Evolutionary conservation across 2,888 invertebrate species (phyloP), one percentile per base, ranked within the genome.

Genomic region (Lucinisca nassula): DNA sequence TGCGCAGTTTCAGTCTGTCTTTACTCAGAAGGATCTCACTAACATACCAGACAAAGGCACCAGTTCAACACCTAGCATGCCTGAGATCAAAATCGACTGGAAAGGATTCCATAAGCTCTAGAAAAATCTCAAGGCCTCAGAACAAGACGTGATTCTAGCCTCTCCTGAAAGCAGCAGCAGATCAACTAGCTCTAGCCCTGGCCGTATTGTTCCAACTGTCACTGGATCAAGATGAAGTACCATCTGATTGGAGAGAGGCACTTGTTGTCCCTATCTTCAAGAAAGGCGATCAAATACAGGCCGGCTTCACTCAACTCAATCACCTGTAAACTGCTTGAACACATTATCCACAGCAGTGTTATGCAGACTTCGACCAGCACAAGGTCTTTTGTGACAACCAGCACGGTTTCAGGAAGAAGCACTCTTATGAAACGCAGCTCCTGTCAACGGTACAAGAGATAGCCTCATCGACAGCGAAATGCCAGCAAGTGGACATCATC

Each of bases 181-280:
- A 61, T 4, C 76, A 83, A 78, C 24, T 87, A 6, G 74, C 87
- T 27, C 83, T 77, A 10, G 58, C 80, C 67, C 67, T 87, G 24
- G 35, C 76, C 12, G 14, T n/a, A 6, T 24, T 80, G 37, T 81
- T 40, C n/a, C 51, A 75, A 49, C 55, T 38, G 32, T 80, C 58
- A 10, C n/a, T n/a, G n/a, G n/a, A n/a, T n/a, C n/a, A n/a, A n/a
- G n/a, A n/a, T n/a, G n/a, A n/a, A n/a, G n/a, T n/a, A n/a, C n/a
- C n/a, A n/a, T n/a, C n/a, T n/a, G n/a, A n/a, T n/a, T n/a, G n/a
- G n/a, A n/a, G n/a, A n/a, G n/a, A n/a, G n/a, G n/a, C n/a, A n/a
- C n/a, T n/a, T n/a, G n/a, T n/a, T n/a, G n/a, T n/a, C n/a, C n/a
- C n/a, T n/a, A n/a, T n/a, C n/a, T n/a, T n/a, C n/a, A n/a, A n/a